Percentiles rank a stretch among this genome's conserved stretches.
Evolutionary conservation across 2,113 vertebrate genomes (phyloP).

Genomic region (Nibea albiflora): DNA sequence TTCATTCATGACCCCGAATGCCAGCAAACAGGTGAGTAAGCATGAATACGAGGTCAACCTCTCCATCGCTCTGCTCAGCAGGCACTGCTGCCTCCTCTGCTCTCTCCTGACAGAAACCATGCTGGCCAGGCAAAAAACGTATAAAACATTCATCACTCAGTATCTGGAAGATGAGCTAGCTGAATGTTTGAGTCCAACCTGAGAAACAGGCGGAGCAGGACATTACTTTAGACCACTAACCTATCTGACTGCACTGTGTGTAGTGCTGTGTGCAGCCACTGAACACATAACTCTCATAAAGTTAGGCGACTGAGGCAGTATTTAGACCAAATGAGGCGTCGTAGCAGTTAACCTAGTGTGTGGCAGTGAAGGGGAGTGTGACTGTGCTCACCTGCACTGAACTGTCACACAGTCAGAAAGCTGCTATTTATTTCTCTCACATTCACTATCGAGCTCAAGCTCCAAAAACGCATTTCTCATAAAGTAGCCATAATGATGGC

Average conservation of each 20-base stretch:
- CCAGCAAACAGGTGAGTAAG: not conserved
- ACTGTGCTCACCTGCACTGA: no score
- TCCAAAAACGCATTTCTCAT: no score
- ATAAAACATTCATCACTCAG: not conserved
- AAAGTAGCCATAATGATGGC: no score
- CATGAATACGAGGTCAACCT: not conserved
- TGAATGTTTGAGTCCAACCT: not conserved
- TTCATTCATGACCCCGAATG: not conserved
- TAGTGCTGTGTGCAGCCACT: not conserved
- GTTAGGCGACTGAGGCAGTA: no score
- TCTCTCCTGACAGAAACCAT: not conserved
- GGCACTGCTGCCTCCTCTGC: not conserved
- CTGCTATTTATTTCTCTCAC: no score
- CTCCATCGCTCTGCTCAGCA: not conserved
- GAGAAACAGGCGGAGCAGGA: not conserved
- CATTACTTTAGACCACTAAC: no score
- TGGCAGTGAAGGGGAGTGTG: no score
- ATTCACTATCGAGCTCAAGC: no score
- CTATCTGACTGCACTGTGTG: no score
- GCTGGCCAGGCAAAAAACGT: not conserved
- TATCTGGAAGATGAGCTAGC: constrained; percentile 7
- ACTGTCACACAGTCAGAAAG: no score
- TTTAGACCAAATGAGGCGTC: no score
- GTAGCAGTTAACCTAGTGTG: no score
- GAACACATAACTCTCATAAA: not conserved